Evolutionary conservation across 2,113 vertebrate genomes (phyloP).

Genomic region (Coracopsis vasa): DNA sequence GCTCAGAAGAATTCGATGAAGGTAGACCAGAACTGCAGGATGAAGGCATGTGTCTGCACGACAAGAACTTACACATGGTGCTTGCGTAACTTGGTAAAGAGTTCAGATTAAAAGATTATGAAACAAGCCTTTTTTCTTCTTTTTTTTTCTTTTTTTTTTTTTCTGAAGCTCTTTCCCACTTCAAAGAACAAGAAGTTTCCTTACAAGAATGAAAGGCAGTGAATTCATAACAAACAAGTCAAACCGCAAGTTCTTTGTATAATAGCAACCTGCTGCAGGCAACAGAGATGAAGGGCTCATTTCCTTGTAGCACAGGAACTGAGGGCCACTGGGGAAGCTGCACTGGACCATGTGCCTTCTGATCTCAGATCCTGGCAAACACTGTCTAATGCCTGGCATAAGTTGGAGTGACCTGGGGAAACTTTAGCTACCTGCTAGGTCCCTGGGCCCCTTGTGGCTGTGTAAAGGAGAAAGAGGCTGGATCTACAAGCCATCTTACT

Average conservation of each 20-base stretch:
- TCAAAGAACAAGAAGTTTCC: constrained; percentile 20
- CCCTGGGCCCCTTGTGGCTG: background rate
- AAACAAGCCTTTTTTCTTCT: background rate
- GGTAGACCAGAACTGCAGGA: background rate
- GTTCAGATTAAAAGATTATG: background rate
- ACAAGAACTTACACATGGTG: background rate
- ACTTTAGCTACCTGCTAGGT: background rate
- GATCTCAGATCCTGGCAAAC: background rate
- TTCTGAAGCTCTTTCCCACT: background rate
- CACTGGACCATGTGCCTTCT: background rate
- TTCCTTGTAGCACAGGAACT: background rate
- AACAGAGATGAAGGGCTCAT: background rate
- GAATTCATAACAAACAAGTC: constrained; percentile 36
- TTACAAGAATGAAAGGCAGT: background rate
- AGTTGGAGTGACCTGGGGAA: background rate
- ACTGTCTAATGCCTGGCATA: background rate
- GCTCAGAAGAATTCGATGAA: background rate
- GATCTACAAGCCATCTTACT: background rate
- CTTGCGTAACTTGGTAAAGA: background rate
- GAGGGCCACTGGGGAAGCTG: background rate
- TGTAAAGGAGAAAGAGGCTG: background rate
- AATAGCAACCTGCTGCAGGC: background rate
- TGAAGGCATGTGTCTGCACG: background rate
- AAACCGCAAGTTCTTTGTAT: constrained; percentile 3
- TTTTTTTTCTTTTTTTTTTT: background rate